Evolutionary conservation across 2,113 vertebrate genomes (phyloP), one percentile per base, ranked within the genome.

Genomic region (Osmerus eperlanus): DNA sequence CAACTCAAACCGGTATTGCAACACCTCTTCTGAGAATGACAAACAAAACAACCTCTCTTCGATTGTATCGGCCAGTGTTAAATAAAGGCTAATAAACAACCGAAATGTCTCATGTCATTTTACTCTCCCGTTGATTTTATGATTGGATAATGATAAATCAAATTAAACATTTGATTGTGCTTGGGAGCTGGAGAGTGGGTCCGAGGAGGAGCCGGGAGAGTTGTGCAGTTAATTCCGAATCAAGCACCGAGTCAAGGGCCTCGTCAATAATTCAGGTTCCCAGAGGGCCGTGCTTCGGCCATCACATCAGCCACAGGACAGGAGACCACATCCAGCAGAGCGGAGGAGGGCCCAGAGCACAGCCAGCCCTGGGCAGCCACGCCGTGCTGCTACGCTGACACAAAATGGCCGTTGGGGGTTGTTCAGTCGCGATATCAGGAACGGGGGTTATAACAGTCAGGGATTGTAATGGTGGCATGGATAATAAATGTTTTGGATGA

Each of bases 221-320:
- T 58, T 53, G 21, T 78, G 70, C 74, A 74, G 53, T 72, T 12
- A 2, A 47, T 47, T 47, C 41, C 12, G 74, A 69, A 77, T 81
- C 81, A 82, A 77, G 80, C 81, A 62, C 81, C 73, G 78, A 86
- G 76, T 87, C 82, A 85, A 89, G 83, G 83, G 84, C 77, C 72
- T 81, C 79, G 84, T 91, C 80, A 75, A 88, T 88, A 84, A 91
- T 89, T 82, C 78, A 89, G 71, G 52, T 18, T 81, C 84, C 80
- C 80, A 47, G 8, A 72, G 85, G 83, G 47, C 76, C 69, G 78
- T 73, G 70, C 71, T 78, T 67, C 65, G 56, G 76, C 72, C 74
- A 72, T 3, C 65, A 78, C 41, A 74, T 65, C 72, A 3, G 74
- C 82, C 71, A 47, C 73, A 55, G 4, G 56, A 66, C 7, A 0